Percentiles rank a stretch among this genome's conserved stretches.
These are phyloP conservation scores for Eupithecia inturbata DNA, from an alignment of 2,888 invertebrate species.

Conservation along the genomic window DNA sequence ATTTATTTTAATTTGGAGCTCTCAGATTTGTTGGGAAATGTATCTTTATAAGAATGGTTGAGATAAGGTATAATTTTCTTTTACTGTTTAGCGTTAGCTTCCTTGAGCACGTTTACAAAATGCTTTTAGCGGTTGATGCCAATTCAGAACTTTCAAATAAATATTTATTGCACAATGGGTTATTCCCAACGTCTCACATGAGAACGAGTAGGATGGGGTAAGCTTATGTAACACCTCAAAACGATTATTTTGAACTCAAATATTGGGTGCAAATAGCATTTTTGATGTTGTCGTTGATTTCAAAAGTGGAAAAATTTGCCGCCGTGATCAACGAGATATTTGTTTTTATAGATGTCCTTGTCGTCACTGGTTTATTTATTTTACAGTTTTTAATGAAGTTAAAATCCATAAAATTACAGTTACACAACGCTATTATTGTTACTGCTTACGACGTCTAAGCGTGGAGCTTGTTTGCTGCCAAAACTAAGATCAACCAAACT, in stretches of 20 bases:
- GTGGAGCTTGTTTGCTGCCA: too few relatives aligned
- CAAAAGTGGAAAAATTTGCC: too few relatives aligned
- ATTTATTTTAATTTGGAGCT: slow-evolving; percentile 42
- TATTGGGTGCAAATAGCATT: background rate
- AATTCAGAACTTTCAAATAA: background rate
- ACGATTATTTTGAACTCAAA: too few relatives aligned
- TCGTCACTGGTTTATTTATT: background rate
- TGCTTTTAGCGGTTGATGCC: background rate
- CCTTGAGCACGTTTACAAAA: background rate
- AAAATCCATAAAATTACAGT: background rate
- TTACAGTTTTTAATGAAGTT: background rate
- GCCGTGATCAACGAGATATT: background rate
- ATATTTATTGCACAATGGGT: background rate
- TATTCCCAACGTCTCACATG: too few relatives aligned
- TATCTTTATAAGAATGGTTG: slow-evolving; percentile 43
- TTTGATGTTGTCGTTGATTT: too few relatives aligned
- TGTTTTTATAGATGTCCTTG: background rate
- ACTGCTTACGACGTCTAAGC: background rate
- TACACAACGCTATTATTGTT: background rate
- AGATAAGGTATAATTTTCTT: slow-evolving; percentile 18
- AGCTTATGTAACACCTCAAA: too few relatives aligned
- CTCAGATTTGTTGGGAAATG: slow-evolving; percentile 36
- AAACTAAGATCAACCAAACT: too few relatives aligned
- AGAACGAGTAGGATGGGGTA: too few relatives aligned
- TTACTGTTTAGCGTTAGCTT: slow-evolving; percentile 10